These are phyloP conservation scores for Nothoprocta pentlandii DNA, from an alignment of 2,113 vertebrate species.

Conservation along the genomic window DNA sequence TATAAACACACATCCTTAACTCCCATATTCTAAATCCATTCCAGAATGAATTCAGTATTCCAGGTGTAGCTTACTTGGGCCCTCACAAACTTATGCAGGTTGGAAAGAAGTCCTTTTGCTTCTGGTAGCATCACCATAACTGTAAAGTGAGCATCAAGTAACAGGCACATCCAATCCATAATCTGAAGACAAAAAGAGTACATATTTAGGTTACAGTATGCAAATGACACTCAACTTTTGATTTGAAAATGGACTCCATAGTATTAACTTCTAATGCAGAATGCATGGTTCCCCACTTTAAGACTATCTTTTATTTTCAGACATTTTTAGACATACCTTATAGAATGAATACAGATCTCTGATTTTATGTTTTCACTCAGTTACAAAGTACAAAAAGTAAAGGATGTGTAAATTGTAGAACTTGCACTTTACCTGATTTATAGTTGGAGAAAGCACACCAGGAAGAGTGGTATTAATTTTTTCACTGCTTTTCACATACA, in stretches of 20 bases:
- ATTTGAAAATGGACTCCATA: not conserved
- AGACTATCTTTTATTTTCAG: not conserved
- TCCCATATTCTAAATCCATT: not conserved
- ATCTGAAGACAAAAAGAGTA: conserved; percentile 77
- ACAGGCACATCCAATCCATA: conserved; percentile 94
- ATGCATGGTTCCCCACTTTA: not conserved
- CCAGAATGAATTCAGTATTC: not conserved
- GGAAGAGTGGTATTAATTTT: conserved; percentile 76
- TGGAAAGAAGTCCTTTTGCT: conserved; percentile 84
- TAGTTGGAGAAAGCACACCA: conserved; percentile 78
- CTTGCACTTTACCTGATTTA: conserved; percentile 84
- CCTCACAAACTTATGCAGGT: conserved; percentile 88
- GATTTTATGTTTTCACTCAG: not conserved
- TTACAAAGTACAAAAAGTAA: not conserved
- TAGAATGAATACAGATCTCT: not conserved
- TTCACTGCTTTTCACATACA: conserved; percentile 88
- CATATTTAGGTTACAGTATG: not conserved
- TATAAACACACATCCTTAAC: not conserved
- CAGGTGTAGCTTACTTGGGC: conserved; percentile 86
- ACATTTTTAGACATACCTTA: not conserved
- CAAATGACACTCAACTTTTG: not conserved
- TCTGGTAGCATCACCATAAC: conserved; percentile 93
- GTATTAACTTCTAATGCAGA: not conserved
- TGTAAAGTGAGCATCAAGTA: conserved; percentile 95
- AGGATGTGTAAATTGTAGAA: not conserved